phyloP scores from a whole-genome alignment of 2,888 invertebrate genomes.

The Diaperis boleti region DNA sequence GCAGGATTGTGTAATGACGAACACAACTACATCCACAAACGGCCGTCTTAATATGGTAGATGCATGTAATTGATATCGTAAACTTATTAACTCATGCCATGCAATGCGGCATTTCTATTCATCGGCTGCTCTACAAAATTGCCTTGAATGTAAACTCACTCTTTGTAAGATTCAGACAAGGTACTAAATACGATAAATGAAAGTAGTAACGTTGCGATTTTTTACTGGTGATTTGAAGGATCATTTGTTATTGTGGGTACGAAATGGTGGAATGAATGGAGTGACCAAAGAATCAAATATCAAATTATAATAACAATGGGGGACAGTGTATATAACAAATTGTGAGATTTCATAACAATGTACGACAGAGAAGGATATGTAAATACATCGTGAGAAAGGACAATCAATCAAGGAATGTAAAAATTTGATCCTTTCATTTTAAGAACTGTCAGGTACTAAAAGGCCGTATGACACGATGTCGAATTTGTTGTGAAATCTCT shows the following conservation, averaged over 20 bases:
- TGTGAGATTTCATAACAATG: background rate
- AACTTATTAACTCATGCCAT: constrained; percentile 36
- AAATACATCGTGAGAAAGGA: no score
- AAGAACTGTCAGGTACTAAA: no score
- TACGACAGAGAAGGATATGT: no score
- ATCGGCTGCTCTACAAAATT: constrained; percentile 25
- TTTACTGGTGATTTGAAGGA: constrained; percentile 8
- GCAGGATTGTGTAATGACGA: constrained; percentile 34
- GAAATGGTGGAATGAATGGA: background rate
- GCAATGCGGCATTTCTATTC: constrained; percentile 33
- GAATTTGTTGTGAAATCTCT: no score
- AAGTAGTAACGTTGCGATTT: constrained; percentile 8
- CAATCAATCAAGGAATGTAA: no score
- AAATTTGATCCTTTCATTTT: no score
- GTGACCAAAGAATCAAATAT: no score
- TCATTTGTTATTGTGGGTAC: constrained; percentile 9
- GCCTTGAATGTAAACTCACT: constrained; percentile 31
- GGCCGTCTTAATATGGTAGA: constrained; percentile 39
- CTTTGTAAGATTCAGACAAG: constrained; percentile 16
- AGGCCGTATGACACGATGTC: no score
- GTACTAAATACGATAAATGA: constrained; percentile 28
- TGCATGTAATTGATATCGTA: constrained; percentile 41
- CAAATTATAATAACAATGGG: constrained; percentile 26
- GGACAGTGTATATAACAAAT: background rate
- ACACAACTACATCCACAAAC: constrained; percentile 31